Evolutionary conservation across 2,888 invertebrate genomes (phyloP), one percentile per base, ranked within the genome.

Genomic region (Mechanitis mazaeus): DNA sequence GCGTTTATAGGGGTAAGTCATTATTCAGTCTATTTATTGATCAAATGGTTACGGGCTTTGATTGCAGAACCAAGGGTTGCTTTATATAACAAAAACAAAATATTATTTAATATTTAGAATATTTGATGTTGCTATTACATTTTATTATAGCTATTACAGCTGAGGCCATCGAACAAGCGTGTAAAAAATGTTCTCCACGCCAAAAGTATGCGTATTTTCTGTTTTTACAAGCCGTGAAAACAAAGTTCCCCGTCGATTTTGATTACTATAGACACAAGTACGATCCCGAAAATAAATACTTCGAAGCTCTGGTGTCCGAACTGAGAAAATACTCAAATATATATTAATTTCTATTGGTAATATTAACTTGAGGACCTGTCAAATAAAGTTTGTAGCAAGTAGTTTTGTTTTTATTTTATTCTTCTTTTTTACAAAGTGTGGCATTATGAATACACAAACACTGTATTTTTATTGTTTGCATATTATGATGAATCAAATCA

Each of bases 211-310:
- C 55, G 3, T 61, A 59, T 47, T 59, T 61, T 42, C 45, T 55
- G 20, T 69, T 68, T 38, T 60, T 71, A 0, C n/a, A 60, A 12
- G 68, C 59, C 3, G 3, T 95, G 69, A 92, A 93, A 64, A 79
- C 84, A 55, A 88, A 90, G 59, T 91, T 85, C 0, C 90, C 91
- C 0, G 71, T 79, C 7, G 87, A 90, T 38, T 91, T 87, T 78
- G 73, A 76, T 42, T 80, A 77, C 3, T 83, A 91, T 64, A 89
- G 87, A 71, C 79, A 81, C 60, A 91, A 91, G 61, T 92, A 83
- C 73, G 94, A 94, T 75, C 92, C 93, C 3, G 83, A 91, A 46
- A 91, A 90, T 50, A 85, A 81, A 62, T 92, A 92, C 75, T 91
- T 91, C 63, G 77, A 78, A 35, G 83, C 85, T 7, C 91, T 93